These are phyloP conservation scores for Phortica okadai DNA, from an alignment of 2,888 invertebrate genomes.

Conservation along the genomic window DNA sequence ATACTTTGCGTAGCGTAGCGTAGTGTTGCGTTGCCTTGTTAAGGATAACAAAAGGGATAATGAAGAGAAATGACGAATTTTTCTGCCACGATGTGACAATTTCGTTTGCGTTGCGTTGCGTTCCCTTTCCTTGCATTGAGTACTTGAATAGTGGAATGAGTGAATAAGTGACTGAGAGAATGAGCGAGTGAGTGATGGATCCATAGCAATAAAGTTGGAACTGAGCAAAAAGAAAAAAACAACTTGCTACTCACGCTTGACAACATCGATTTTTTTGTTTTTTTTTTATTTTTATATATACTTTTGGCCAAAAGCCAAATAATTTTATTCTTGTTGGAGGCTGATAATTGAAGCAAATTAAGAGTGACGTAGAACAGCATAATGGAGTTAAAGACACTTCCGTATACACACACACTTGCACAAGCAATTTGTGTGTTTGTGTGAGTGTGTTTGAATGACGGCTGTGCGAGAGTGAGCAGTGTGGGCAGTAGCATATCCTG, in stretches of 20 bases:
- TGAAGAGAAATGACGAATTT: background rate
- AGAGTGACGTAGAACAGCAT: constrained; percentile 72
- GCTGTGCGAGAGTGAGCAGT: constrained; percentile 33
- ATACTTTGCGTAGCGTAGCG: background rate
- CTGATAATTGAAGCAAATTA: constrained; percentile 70
- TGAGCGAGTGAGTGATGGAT: too few relatives aligned
- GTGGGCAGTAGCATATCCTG: background rate
- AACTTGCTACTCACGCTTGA: too few relatives aligned
- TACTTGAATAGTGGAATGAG: too few relatives aligned
- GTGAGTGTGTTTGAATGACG: background rate
- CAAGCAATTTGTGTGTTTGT: background rate
- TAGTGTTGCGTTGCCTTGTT: background rate
- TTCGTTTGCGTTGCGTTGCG: too few relatives aligned
- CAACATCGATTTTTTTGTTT: background rate
- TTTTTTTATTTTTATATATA: background rate
- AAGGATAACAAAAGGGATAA: background rate
- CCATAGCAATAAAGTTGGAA: too few relatives aligned
- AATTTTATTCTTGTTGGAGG: constrained; percentile 31
- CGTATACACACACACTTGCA: background rate
- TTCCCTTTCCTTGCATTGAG: too few relatives aligned
- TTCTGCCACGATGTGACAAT: background rate
- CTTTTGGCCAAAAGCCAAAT: background rate
- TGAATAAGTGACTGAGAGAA: too few relatives aligned
- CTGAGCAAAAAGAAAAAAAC: too few relatives aligned
- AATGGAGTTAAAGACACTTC: constrained; percentile 69